Percentiles rank a stretch among this genome's conserved stretches.
These are phyloP conservation scores for Coenonympha arcania DNA, from an alignment of 2,888 invertebrate species.

Conservation along the genomic window DNA sequence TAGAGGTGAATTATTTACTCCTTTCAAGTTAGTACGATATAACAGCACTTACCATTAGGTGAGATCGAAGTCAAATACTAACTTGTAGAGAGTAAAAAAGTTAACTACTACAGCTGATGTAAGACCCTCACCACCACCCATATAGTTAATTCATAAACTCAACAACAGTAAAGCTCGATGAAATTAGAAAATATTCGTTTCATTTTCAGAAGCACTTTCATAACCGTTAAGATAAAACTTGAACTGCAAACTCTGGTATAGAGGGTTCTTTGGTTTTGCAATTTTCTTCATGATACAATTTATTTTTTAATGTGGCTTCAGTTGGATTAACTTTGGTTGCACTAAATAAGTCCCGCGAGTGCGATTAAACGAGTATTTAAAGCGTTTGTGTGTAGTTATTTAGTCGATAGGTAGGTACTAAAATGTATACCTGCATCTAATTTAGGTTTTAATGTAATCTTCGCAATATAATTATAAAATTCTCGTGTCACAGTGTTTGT, in stretches of 20 bases:
- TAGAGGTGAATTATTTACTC: too few relatives aligned
- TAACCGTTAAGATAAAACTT: constrained; percentile 1
- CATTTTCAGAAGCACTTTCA: constrained; percentile 1
- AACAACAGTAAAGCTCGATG: not conserved
- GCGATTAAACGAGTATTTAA: not conserved
- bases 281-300: not conserved
- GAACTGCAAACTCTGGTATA: not conserved
- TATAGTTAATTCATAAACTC: not conserved
- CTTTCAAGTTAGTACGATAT: too few relatives aligned
- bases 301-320: not conserved
- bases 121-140: too few relatives aligned
- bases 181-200: not conserved
- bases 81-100: too few relatives aligned
- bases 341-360: not conserved
- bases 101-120: too few relatives aligned
- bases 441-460: too few relatives aligned
- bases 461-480: too few relatives aligned
- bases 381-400: too few relatives aligned
- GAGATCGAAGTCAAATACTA: too few relatives aligned
- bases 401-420: not conserved
- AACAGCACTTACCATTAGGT: too few relatives aligned
- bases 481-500: too few relatives aligned
- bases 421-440: too few relatives aligned
- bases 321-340: not conserved
- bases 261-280: not conserved